A percentile compares a stretch with the other conserved stretches of the same genome.
Evolutionary conservation across 2,888 invertebrate genomes (phyloP).

Genomic region (Tenodera sinensis): DNA sequence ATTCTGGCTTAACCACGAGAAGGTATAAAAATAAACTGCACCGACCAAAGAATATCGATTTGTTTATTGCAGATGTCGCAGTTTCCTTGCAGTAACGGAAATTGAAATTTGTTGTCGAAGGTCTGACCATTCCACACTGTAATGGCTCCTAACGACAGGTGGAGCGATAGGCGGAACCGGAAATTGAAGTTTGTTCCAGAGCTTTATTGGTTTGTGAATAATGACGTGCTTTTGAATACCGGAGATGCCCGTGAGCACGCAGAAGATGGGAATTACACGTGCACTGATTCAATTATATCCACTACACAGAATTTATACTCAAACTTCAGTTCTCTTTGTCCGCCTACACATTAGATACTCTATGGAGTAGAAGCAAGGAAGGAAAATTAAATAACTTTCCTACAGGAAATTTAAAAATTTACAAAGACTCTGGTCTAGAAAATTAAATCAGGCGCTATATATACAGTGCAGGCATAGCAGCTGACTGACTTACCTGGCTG

Average conservation of each 20-base stretch:
- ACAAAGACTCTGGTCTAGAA: too few species aligned
- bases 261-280: background rate
- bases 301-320: background rate
- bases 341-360: background rate
- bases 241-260: background rate
- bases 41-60: background rate
- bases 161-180: background rate
- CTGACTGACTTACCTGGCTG: too few species aligned
- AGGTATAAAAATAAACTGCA: background rate
- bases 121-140: background rate
- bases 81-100: background rate
- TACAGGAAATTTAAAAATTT: too few species aligned
- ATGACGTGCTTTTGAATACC: background rate
- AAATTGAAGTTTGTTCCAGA: background rate
- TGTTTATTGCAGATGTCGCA: background rate
- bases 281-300: background rate
- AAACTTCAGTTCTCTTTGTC: background rate
- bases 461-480: too few species aligned
- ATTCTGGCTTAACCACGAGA: background rate
- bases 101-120: background rate
- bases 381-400: background rate
- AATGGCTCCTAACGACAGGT: background rate
- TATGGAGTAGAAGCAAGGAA: background rate
- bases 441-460: too few species aligned
- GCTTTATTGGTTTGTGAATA: background rate